phyloP scores from a whole-genome alignment of 2,888 invertebrate genomes.

The Chirona hameri region DNA sequence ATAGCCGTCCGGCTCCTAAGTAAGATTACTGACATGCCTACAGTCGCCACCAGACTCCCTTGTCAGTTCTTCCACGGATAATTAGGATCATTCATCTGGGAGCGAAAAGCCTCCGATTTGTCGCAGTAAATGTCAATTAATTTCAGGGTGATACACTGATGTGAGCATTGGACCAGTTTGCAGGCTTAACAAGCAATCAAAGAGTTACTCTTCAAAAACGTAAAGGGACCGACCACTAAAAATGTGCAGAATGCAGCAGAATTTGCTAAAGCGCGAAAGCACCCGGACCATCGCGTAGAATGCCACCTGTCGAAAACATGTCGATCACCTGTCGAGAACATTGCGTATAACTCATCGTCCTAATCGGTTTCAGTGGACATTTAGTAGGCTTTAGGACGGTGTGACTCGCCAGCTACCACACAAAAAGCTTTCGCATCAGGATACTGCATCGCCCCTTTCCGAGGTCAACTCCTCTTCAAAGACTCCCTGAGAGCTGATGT shows the following conservation, averaged over 20 bases:
- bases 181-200: neutral
- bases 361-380: neutral
- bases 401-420: neutral
- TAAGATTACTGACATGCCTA: too few species aligned
- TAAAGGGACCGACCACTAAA: neutral
- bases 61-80: neutral
- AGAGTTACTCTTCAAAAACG: neutral
- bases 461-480: neutral
- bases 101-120: neutral
- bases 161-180: neutral
- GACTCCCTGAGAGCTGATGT: neutral
- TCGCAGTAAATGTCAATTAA: slow-evolving; percentile 24
- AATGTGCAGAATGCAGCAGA: neutral
- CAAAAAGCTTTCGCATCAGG: neutral
- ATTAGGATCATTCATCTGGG: neutral
- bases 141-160: neutral
- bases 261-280: neutral
- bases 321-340: neutral
- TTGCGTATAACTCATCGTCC: neutral
- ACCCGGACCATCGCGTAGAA: neutral
- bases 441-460: neutral
- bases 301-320: neutral
- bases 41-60: neutral
- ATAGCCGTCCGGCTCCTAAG: too few species aligned
- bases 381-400: neutral